Base-by-base conservation (phyloP, 2,797 vertebrate genomes). In the Chrysocyon brachyurus region DNA sequence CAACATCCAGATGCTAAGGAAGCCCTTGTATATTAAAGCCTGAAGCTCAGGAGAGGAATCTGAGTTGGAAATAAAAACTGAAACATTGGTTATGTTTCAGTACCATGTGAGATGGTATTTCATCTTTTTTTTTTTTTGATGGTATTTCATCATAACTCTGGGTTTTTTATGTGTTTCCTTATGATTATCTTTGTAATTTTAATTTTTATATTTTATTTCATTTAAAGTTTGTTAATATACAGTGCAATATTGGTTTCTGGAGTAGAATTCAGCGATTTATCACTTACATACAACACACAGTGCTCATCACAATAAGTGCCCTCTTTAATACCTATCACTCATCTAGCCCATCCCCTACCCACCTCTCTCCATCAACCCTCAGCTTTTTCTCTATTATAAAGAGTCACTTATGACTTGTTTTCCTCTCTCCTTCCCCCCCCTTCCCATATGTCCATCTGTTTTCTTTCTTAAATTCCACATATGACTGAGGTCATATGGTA, bases 41-140 rank as follows among this genome's bases (percentile, higher is more conserved):
- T 91, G 52, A 12, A 79, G 49, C 90, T 92, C 49, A 87, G 36
- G 54, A 87, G n/a, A 84, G 14, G 36, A 26, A 4, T 91, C 54
- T 87, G 28, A 40, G 11, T 85, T 94, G 84, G 61, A 97, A 87
- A 52, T 54, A 46, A 36, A 95, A 91, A 87, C 12, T 8, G 28
- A 87, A 96, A 85, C 12, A 24, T 77, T 61, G 46, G 6, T 79
- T 95, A 61, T 90, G 7, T 36, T 81, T 81, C 72, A 91, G 64
- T 54, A 59, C 54, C 31, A 3, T 77, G 63, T 16, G 40, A 59
- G 22, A 31, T 93, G 57, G 40, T 46, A 46, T 40, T 40, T 40
- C 40, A 40, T 40, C 6, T 40, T 40, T 40, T 40, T 40, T 36
- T 36, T 36, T 36, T 40, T 40, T 40, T 36, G 36, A 40, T 91